Conservation (phyloP, 2,113 vertebrate genomes). For the Dolichallabes microphthalmus region DNA sequence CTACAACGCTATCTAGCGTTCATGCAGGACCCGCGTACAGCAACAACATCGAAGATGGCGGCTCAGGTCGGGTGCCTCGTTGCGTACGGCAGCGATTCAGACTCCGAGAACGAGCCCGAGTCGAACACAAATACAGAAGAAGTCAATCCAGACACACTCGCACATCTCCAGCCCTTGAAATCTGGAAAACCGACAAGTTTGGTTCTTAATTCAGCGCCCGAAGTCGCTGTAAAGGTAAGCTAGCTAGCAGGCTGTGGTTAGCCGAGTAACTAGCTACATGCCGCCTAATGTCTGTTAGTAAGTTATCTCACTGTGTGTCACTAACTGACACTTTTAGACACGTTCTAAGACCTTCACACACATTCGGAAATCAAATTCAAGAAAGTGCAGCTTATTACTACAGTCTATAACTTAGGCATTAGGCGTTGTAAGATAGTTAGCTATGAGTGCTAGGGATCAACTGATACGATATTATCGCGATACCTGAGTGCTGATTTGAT, state of each 20-base stretch:
- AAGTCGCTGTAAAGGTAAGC: constrained; percentile 92
- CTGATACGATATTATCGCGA: no score
- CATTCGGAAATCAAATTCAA: background rate
- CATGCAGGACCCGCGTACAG: constrained; percentile 59
- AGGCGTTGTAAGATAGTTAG: background rate
- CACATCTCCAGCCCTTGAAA: constrained; percentile 75
- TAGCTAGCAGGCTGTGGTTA: background rate
- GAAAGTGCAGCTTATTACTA: background rate
- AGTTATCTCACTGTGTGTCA: background rate
- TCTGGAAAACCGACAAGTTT: constrained; percentile 61
- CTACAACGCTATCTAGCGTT: background rate
- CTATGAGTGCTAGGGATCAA: no score
- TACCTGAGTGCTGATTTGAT: no score
- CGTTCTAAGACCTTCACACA: background rate
- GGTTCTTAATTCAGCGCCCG: constrained; percentile 83
- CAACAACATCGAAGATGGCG: constrained; percentile 84
- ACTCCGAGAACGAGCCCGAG: constrained; percentile 82
- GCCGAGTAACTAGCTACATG: background rate
- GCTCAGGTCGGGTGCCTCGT: constrained; percentile 79
- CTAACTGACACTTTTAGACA: background rate
- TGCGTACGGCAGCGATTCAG: constrained; percentile 85
- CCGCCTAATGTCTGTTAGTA: background rate
- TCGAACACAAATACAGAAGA: constrained; percentile 50
- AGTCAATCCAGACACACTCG: constrained; percentile 72
- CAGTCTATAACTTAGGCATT: background rate